Conservation (phyloP, 1,140 invertebrate genomes). For the Drosophila athabasca region DNA sequence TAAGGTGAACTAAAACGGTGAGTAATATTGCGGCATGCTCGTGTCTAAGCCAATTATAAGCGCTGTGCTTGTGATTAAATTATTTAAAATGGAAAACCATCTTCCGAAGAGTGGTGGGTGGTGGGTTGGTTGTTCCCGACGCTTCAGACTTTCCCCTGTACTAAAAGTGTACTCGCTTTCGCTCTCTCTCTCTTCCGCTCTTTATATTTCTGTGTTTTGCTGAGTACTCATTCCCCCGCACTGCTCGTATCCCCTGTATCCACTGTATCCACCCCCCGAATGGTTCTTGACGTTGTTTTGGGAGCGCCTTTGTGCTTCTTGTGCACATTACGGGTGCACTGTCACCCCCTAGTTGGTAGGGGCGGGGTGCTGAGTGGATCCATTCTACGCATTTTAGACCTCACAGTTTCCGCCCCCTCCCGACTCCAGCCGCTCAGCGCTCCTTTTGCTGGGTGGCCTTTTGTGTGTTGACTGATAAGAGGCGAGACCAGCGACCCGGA, state of each 20-base stretch:
- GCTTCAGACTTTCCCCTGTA: slow-evolving; percentile 28
- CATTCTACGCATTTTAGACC: slow-evolving; percentile 13
- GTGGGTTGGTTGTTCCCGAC: not conserved
- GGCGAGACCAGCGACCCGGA: slow-evolving; percentile 11
- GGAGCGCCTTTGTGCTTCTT: slow-evolving; percentile 48
- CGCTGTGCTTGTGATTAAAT: slow-evolving; percentile 32
- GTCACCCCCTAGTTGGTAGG: not conserved
- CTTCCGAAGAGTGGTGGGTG: slow-evolving; percentile 5
- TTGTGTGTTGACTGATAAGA: slow-evolving; percentile 39
- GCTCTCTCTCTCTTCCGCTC: slow-evolving; percentile 2
- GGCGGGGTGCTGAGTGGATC: not conserved
- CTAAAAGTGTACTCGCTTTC: slow-evolving; percentile 35
- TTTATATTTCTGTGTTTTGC: not conserved
- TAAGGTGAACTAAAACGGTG: slow-evolving; percentile 64
- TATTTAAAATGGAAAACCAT: slow-evolving; percentile 21
- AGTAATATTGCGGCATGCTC: slow-evolving; percentile 58
- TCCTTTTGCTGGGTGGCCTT: slow-evolving; percentile 30
- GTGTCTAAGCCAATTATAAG: slow-evolving; percentile 63
- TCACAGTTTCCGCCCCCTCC: too few relatives aligned
- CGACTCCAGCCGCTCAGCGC: slow-evolving; percentile 6
- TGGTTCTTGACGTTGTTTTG: slow-evolving; percentile 25
- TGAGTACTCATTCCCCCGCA: too few relatives aligned
- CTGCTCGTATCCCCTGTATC: slow-evolving; percentile 4
- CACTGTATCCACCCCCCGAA: slow-evolving; percentile 60
- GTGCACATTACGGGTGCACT: slow-evolving; percentile 21